Conservation (phyloP, 2,113 vertebrate genomes). For the Cephalopholis sonnerati region DNA sequence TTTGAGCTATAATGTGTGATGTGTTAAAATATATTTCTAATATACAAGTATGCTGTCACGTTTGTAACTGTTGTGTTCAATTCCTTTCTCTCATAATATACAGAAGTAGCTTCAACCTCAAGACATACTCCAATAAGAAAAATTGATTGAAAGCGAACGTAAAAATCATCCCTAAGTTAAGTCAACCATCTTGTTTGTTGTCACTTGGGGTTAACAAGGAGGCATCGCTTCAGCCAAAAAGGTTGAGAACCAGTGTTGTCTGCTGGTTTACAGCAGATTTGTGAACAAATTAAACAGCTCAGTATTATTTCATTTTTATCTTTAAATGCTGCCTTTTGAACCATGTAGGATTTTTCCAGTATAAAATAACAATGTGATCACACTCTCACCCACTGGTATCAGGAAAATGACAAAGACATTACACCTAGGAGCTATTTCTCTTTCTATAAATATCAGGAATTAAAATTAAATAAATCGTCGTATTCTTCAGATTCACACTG, state of each 20-base stretch:
- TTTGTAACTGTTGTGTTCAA: constrained; percentile 27
- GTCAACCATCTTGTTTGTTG: constrained; percentile 15
- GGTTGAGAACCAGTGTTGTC: constrained; percentile 42
- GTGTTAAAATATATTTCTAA: constrained; percentile 31
- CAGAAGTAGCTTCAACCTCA: constrained; percentile 11
- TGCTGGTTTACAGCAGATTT: constrained; percentile 78
- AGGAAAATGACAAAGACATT: constrained; percentile 15
- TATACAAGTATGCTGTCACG: constrained; percentile 13
- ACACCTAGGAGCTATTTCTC: constrained; percentile 27
- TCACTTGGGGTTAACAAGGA: constrained; percentile 5
- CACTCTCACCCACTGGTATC: constrained; percentile 18
- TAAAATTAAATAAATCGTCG: constrained; percentile 2
- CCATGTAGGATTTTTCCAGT: constrained; percentile 28
- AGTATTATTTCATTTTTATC: constrained; percentile 46
- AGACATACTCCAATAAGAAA: background rate
- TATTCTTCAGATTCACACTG: constrained; percentile 8
- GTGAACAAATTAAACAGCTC: constrained; percentile 71
- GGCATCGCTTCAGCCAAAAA: constrained; percentile 25
- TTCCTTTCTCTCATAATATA: background rate
- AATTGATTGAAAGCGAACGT: constrained; percentile 11
- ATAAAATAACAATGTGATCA: constrained; percentile 23
- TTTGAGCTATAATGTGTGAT: constrained; percentile 6
- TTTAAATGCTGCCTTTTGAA: constrained; percentile 39
- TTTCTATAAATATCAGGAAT: background rate
- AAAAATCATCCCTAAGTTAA: background rate